These are phyloP conservation scores for Cladopsammia gracilis DNA, from an alignment of 64 coral and sea anemone genomes.

Conservation along the genomic window DNA sequence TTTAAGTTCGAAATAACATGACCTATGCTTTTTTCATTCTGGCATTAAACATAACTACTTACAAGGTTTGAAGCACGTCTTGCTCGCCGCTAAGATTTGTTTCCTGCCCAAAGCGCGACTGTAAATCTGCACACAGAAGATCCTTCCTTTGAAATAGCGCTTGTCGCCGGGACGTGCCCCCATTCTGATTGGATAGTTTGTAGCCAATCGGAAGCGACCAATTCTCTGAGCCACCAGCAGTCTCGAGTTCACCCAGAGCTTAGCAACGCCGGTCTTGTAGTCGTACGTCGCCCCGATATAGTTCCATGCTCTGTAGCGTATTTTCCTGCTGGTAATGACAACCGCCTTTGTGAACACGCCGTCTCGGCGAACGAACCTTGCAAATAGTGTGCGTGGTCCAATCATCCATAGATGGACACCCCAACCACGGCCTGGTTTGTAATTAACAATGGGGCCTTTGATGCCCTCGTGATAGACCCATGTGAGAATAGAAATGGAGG, in stretches of 20 bases:
- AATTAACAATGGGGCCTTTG: slow-evolving; percentile 84
- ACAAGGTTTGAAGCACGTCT: slow-evolving; percentile 77
- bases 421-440: slow-evolving; percentile 54
- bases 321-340: slow-evolving; percentile 23
- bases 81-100: slow-evolving; percentile 74
- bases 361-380: slow-evolving; percentile 64
- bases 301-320: slow-evolving; percentile 80
- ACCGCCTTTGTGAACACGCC: slow-evolving; percentile 53
- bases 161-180: slow-evolving; percentile 61
- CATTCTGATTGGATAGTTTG: slow-evolving; percentile 83
- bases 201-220: slow-evolving; percentile 81
- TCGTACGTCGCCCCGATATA: slow-evolving; percentile 82
- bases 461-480: slow-evolving; percentile 88
- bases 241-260: slow-evolving; percentile 89
- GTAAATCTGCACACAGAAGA: slow-evolving; percentile 88
- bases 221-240: slow-evolving; percentile 59
- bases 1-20: not conserved
- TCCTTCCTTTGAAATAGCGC: slow-evolving; percentile 75
- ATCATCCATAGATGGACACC: slow-evolving; percentile 81
- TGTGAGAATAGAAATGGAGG: slow-evolving; percentile 73
- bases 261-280: slow-evolving; percentile 75
- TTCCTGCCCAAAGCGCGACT: slow-evolving; percentile 54
- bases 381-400: slow-evolving; percentile 44
- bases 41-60: not conserved
- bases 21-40: not conserved